Percentiles rank a stretch among this genome's conserved stretches.
Evolutionary conservation across 2,797 vertebrate species (phyloP).

Genomic region (Falco biarmicus): DNA sequence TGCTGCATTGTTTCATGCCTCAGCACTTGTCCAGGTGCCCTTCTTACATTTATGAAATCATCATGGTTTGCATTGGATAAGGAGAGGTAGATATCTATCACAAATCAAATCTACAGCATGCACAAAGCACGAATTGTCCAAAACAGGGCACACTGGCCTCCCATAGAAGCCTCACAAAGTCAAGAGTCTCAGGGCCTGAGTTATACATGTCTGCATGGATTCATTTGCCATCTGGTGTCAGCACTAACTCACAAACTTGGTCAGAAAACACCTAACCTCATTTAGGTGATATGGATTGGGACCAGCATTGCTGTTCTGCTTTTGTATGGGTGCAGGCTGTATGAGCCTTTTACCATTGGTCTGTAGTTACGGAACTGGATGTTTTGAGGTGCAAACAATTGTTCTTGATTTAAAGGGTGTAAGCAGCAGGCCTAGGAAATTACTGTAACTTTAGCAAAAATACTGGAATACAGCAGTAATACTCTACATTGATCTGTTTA

Average conservation of each 20-base stretch:
- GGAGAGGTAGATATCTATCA: rapidly evolving
- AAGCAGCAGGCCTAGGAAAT: background rate
- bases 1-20: background rate
- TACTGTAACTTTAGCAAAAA: background rate
- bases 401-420: background rate
- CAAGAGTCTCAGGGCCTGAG: background rate
- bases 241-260: background rate
- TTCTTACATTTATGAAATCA: background rate
- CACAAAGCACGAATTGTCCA: background rate
- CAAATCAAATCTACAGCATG: background rate
- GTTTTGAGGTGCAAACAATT: background rate
- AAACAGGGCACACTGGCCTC: background rate
- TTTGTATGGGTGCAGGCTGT: no score
- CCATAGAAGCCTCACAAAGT: background rate
- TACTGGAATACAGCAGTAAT: background rate
- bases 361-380: background rate
- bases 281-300: background rate
- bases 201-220: rapidly evolving
- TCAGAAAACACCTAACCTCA: background rate
- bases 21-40: background rate
- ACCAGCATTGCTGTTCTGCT: background rate
- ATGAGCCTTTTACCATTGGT: background rate
- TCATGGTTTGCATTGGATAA: background rate
- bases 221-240: background rate
- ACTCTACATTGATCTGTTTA: background rate